Evolutionary conservation across 2,888 invertebrate species (phyloP).

Genomic region (Chromoteleia sp.): DNA sequence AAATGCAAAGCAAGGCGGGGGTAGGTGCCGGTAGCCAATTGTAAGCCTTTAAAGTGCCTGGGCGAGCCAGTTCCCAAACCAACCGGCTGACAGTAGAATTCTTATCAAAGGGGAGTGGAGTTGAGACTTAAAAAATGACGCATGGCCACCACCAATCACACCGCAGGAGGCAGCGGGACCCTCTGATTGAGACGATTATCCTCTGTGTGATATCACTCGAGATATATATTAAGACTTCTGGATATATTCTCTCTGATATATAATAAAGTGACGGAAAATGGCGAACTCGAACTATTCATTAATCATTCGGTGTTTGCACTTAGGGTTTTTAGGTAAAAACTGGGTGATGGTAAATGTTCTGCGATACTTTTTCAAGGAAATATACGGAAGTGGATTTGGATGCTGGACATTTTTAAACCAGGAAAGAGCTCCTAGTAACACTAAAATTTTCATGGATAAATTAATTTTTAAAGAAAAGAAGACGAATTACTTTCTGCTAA

Average conservation of each 20-base stretch:
- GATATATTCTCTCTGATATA: constrained; percentile 56
- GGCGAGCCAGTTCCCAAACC: constrained; percentile 43
- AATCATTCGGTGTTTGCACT: constrained; percentile 44
- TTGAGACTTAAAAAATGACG: constrained; percentile 82
- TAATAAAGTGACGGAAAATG: constrained; percentile 61
- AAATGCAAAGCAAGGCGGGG: constrained; percentile 77
- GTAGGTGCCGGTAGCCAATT: constrained; percentile 75
- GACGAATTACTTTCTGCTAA: too few species aligned
- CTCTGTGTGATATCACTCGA: constrained; percentile 58
- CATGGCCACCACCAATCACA: constrained; percentile 81
- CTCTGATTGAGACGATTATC: constrained; percentile 79
- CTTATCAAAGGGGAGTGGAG: constrained; percentile 79
- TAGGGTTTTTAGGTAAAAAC: constrained; percentile 20
- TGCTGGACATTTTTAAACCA: too few species aligned
- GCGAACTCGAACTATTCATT: constrained; percentile 43
- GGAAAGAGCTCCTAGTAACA: too few species aligned
- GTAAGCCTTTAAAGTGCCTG: constrained; percentile 74
- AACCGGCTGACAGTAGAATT: constrained; percentile 68
- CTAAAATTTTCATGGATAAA: too few species aligned
- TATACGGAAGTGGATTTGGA: too few species aligned
- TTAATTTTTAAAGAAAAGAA: too few species aligned
- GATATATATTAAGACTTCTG: constrained; percentile 60
- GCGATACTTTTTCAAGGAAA: too few species aligned
- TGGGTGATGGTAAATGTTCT: too few species aligned
- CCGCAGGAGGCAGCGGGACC: constrained; percentile 77